A percentile compares a stretch with the other conserved stretches of the same genome.
phyloP scores from a whole-genome alignment of 2,797 vertebrate species.

The Microtus obscurus region DNA sequence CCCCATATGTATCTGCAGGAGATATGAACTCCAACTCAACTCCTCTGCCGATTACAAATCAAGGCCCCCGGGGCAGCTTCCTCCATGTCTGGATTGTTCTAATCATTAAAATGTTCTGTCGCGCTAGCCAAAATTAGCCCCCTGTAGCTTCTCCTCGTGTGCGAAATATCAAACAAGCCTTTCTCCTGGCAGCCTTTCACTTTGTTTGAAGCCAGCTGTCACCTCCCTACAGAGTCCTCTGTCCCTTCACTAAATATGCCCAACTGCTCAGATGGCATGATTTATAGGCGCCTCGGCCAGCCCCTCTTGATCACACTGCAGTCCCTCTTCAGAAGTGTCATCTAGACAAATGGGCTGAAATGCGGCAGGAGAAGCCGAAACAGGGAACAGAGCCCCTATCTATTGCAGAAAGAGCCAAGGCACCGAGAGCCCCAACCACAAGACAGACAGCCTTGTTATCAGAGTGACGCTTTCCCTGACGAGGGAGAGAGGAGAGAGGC shows the following conservation, averaged over 20 bases:
- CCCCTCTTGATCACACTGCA: background rate
- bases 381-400: constrained; percentile 3
- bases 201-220: constrained; percentile 69
- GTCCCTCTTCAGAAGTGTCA: constrained; percentile 21
- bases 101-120: constrained; percentile 67
- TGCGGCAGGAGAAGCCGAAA: constrained; percentile 17
- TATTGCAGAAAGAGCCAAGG: background rate
- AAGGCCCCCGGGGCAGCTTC: constrained; percentile 51
- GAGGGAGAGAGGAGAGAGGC: no score
- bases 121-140: constrained; percentile 69
- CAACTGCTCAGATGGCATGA: constrained; percentile 29
- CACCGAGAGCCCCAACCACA: background rate
- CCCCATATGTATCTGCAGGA: background rate
- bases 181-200: constrained; percentile 47
- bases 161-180: constrained; percentile 47
- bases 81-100: constrained; percentile 64
- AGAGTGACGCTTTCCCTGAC: background rate
- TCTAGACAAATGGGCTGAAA: background rate
- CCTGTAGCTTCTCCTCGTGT: constrained; percentile 46
- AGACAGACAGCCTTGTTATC: constrained; percentile 43
- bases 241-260: constrained; percentile 47
- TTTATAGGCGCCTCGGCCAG: constrained; percentile 40
- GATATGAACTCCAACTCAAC: constrained; percentile 52
- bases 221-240: background rate
- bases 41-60: constrained; percentile 67